Base-by-base conservation (phyloP, 2,113 vertebrate species). In the Drymodes brunneopygia region DNA sequence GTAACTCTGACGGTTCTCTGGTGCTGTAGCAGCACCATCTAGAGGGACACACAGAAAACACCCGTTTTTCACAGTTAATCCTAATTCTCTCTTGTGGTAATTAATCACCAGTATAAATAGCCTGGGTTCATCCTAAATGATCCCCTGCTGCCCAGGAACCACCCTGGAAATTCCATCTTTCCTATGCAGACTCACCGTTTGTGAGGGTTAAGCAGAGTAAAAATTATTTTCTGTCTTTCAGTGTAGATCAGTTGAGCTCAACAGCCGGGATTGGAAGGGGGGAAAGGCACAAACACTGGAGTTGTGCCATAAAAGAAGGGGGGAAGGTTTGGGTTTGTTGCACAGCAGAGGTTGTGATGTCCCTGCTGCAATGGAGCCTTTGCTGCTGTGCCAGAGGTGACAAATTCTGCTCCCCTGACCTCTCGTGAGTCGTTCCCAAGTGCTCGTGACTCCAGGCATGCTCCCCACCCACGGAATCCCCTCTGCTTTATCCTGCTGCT, bases 401-500 rank as follows among this genome's bases (percentile, higher is more conserved):
- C 27, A 23, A 44, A 33, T 67, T 35, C 24, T 84, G 85, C 92
- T 84, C 47, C 92, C 42, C 71, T 24, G 38, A 51, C 3, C 1
- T 21, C 93, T 90, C 90, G 45, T 58, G 18, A 79, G 28, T 64
- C 77, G 57, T 28, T 73, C 21, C n/a, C 10, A 61, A 53, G 71
- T 54, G 85, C 89, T 90, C 29, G 38, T 90, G 90, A 66, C 60
- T 45, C 38, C 28, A 84, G 92, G 91, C 95, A 96, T 96, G 95
- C 95, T 91, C 74, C 81, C 86, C 56, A 27, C 53, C 35, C 20
- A 7, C 3, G 36, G 92, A 28, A 81, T 51, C 60, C 47, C 82
- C 81, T 70, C 88, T 7, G 92, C 94, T 97, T 95, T 61, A 47
- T 90, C 81, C 87, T 60, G 94, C 94, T 95, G 91, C 86, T 94